Evolutionary conservation across 2,888 invertebrate species (phyloP), one percentile per base, ranked within the genome.

Genomic region (Micropterix aruncella): DNA sequence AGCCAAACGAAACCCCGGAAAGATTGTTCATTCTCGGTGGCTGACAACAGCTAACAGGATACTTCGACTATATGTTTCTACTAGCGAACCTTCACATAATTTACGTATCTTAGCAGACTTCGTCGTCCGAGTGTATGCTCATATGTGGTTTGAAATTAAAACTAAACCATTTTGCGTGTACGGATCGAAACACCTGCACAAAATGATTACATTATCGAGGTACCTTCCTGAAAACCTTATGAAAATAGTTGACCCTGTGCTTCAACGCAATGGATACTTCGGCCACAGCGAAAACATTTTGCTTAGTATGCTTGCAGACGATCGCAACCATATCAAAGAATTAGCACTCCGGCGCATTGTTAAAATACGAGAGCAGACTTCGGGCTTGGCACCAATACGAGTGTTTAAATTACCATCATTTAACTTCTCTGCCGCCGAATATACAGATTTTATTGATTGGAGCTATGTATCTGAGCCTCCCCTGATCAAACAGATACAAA

Each of bases 401-500:
- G 37, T 38, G 7, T 46, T 46, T 37, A 37, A 37, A 19, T 14
- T 46, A 16, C 40, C 37, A 18, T 36, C 16, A 19, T 47, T 38
- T 18, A 38, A 38, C 37, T 40, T 44, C 37, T 17, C 40, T 12
- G 44, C 44, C 16, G 17, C n/a, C 17, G 47, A 47, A 12, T 47
- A 44, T 44, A 19, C 14, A n/a, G 43, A 46, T n/a, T 38, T 46
- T 19, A 44, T 47, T 17, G 47, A 44, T 38, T 47, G 47, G 47
- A 16, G 42, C 36, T 17, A 38, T 16, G 15, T 41, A 5, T 39
- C 40, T 5, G 47, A 44, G 38, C 38, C 47, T 39, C 47, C 42
- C 14, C 40, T 47, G 9, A 44, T 19, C 7, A 41, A 40, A 37
- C 19, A 37, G n/a, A 40, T 19, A 37, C 15, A n/a, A 15, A 18